Conservation (phyloP, 1,140 invertebrate species). For the Formica exsecta region DNA sequence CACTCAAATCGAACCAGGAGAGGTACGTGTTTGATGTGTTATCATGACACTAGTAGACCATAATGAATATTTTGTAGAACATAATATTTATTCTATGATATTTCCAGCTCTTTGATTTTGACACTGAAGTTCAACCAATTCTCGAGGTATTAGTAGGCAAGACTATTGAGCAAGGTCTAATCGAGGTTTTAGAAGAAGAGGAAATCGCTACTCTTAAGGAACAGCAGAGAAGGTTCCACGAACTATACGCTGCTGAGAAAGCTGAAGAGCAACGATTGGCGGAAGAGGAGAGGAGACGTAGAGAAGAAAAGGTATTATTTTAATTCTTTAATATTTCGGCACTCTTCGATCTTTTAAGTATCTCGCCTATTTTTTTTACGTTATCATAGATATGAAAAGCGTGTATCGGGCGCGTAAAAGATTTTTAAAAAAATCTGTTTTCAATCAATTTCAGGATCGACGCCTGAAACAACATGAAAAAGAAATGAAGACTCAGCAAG, state of each 20-base stretch:
- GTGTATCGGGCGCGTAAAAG: background rate
- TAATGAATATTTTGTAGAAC: background rate
- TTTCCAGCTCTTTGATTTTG: conserved; percentile 94
- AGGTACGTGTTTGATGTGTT: conserved; percentile 88
- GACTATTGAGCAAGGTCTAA: conserved; percentile 94
- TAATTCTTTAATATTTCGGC: background rate
- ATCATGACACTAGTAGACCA: background rate
- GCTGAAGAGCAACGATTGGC: conserved; percentile 92
- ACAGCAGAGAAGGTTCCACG: conserved; percentile 92
- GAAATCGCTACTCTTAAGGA: conserved; percentile 91
- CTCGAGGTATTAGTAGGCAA: conserved; percentile 95
- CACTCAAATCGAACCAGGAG: conserved; percentile 95
- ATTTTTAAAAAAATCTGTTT: conserved; percentile 14
- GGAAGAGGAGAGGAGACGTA: conserved; percentile 90
- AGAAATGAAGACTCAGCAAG: conserved; percentile 88
- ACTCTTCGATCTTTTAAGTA: background rate
- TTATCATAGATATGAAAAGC: conserved; percentile 3
- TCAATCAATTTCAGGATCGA: conserved; percentile 82
- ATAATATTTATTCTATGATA: conserved; percentile 1
- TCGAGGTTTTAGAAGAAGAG: conserved; percentile 94
- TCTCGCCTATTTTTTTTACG: background rate
- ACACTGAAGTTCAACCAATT: conserved; percentile 94
- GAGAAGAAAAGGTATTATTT: conserved; percentile 87
- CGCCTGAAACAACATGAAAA: conserved; percentile 88
- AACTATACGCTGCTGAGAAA: conserved; percentile 92